Evolutionary conservation across 1,140 invertebrate species (phyloP).

Genomic region (Cyclina sinensis): DNA sequence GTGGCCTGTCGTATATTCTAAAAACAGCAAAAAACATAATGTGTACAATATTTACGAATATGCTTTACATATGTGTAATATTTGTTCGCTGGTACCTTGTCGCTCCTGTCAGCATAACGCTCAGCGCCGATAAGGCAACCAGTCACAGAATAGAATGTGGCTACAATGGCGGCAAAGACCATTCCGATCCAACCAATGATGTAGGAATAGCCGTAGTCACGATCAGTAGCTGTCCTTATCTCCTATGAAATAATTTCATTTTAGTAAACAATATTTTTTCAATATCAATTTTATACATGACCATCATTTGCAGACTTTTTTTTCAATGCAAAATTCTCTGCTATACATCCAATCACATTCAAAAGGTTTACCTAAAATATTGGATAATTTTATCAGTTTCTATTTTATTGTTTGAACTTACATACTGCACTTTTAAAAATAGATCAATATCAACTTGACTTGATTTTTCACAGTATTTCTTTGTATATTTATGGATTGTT

Average conservation of each 20-base stretch:
- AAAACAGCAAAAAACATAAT: conserved; percentile 31
- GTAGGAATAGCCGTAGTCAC: conserved; percentile 83
- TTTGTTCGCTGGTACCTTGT: not conserved
- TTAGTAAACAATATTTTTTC: too few relatives aligned
- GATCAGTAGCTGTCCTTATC: conserved; percentile 71
- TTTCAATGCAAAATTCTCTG: too few relatives aligned
- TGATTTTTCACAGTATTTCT: too few relatives aligned
- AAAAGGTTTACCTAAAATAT: too few relatives aligned
- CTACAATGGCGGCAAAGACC: conserved; percentile 79
- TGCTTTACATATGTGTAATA: not conserved
- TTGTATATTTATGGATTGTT: too few relatives aligned
- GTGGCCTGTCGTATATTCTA: conserved; percentile 76
- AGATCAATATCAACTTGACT: too few relatives aligned
- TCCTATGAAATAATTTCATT: conserved; percentile 72
- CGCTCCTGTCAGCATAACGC: conserved; percentile 63
- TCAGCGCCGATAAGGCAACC: conserved; percentile 80
- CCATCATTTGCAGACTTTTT: too few relatives aligned
- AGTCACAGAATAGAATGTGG: conserved; percentile 82
- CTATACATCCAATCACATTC: too few relatives aligned
- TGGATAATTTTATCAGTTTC: too few relatives aligned
- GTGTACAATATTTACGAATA: not conserved
- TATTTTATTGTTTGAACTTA: too few relatives aligned
- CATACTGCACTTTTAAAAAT: too few relatives aligned
- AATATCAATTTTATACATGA: too few relatives aligned
- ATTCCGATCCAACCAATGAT: conserved; percentile 83